Conservation (phyloP, 2,113 vertebrate species). For the Brachionichthys hirsutus region DNA sequence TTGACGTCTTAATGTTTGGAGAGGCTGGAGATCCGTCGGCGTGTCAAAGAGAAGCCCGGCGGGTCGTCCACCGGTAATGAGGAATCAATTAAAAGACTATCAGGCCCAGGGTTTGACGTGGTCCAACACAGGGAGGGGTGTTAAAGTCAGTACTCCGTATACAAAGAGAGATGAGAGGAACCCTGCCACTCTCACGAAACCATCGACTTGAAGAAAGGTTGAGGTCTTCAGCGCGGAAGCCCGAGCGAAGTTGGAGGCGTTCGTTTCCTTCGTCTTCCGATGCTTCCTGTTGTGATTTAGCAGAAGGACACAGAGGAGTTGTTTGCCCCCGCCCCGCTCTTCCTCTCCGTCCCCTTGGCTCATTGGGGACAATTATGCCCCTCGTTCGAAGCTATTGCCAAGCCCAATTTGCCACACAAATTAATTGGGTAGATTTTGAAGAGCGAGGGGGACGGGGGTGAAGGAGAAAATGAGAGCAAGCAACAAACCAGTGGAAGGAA, state of each 20-base stretch:
- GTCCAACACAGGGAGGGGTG: slow-evolving; percentile 10
- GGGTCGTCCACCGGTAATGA: slow-evolving; percentile 45
- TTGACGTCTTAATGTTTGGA: slow-evolving; percentile 43
- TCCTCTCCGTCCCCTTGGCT: slow-evolving; percentile 49
- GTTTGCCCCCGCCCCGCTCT: slow-evolving; percentile 42
- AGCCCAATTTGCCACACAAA: slow-evolving; percentile 74
- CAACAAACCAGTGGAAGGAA: no score
- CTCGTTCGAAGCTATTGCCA: slow-evolving; percentile 61
- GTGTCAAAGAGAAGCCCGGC: slow-evolving; percentile 42
- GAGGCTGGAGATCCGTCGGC: slow-evolving; percentile 42
- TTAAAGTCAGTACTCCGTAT: no score
- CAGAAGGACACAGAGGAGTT: slow-evolving; percentile 43
- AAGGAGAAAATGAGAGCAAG: slow-evolving; percentile 37
- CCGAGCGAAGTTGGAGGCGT: slow-evolving; percentile 41
- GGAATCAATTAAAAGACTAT: slow-evolving; percentile 70
- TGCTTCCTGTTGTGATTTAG: slow-evolving; percentile 26
- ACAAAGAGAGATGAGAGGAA: no score
- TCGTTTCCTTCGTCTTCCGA: slow-evolving; percentile 20
- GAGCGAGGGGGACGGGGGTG: slow-evolving; percentile 43
- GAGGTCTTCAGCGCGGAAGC: slow-evolving; percentile 8
- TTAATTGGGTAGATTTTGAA: slow-evolving; percentile 63
- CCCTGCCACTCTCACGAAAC: slow-evolving; percentile 1
- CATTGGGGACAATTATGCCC: slow-evolving; percentile 68
- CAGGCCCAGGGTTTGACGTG: slow-evolving; percentile 45
- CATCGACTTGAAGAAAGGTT: slow-evolving; percentile 3